These are phyloP conservation scores for Notolabrus celidotus DNA, from an alignment of 2,797 vertebrate species.

Conservation along the genomic window DNA sequence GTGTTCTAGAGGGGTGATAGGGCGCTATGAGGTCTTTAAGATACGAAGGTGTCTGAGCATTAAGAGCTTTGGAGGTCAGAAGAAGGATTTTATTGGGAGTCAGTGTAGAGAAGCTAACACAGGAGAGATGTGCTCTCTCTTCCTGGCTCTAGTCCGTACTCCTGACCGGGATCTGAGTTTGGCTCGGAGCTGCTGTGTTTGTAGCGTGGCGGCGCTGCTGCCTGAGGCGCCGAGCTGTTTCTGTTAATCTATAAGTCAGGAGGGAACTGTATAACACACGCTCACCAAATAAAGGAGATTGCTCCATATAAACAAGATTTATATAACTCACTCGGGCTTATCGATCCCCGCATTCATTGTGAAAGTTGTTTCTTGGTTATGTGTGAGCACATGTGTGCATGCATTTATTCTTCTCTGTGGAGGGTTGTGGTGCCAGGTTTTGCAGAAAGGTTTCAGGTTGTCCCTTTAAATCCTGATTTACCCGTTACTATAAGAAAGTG, in stretches of 20 bases:
- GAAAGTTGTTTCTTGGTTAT: conserved; percentile 53
- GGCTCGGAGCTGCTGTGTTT: conserved; percentile 27
- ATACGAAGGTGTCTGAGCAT: too few species aligned
- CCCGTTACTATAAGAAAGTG: conserved; percentile 1
- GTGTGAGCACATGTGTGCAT: conserved; percentile 27
- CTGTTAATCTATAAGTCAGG: conserved; percentile 68
- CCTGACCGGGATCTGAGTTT: conserved; percentile 25
- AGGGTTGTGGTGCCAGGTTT: conserved; percentile 15
- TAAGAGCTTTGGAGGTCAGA: too few species aligned
- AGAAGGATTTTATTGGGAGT: too few species aligned
- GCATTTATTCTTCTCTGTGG: conserved; percentile 8
- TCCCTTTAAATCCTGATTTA: background rate
- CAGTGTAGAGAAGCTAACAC: too few species aligned
- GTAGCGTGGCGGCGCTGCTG: conserved; percentile 31
- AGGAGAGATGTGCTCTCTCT: too few species aligned
- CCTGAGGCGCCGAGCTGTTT: conserved; percentile 44
- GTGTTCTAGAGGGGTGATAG: too few species aligned
- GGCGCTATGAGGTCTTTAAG: too few species aligned
- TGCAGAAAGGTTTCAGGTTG: conserved; percentile 1
- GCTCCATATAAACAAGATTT: conserved; percentile 83
- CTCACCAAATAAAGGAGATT: conserved; percentile 80
- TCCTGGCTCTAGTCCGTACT: too few species aligned
- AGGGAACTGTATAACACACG: conserved; percentile 77
- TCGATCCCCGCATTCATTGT: conserved; percentile 73
- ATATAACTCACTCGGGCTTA: conserved; percentile 76